These are phyloP conservation scores for Dromococcyx pavoninus DNA, from an alignment of 2,797 vertebrate species.

Conservation along the genomic window DNA sequence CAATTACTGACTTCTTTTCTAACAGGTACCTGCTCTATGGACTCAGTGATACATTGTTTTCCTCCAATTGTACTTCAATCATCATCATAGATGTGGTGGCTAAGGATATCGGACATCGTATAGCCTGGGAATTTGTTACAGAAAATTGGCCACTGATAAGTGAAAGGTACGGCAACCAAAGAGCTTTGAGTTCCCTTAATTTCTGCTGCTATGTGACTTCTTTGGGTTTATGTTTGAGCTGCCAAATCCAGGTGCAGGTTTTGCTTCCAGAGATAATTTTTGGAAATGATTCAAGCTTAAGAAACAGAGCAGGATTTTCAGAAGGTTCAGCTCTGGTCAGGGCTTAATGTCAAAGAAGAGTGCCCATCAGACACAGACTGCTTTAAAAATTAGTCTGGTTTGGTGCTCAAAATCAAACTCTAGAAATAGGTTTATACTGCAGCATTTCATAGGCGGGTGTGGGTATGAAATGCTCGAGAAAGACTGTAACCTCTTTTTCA, in stretches of 20 bases:
- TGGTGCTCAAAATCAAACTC: not conserved
- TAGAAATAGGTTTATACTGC: not conserved
- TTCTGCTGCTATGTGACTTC: not conserved
- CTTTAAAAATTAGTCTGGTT: not conserved
- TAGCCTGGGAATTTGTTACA: conserved; percentile 76
- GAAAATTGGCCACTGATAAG: conserved; percentile 74
- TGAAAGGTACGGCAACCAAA: conserved; percentile 56
- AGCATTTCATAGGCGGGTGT: too few species aligned
- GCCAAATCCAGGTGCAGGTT: not conserved
- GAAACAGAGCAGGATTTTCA: not conserved
- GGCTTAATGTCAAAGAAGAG: not conserved
- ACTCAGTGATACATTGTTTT: conserved; percentile 4
- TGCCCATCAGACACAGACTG: not conserved
- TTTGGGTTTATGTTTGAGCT: not conserved
- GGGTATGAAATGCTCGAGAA: too few species aligned
- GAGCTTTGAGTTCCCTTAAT: not conserved
- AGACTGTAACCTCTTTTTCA: too few species aligned
- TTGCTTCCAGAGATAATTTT: not conserved
- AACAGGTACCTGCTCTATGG: conserved; percentile 75
- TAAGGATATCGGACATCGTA: conserved; percentile 68
- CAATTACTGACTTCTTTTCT: conserved; percentile 1
- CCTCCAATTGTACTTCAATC: conserved; percentile 9
- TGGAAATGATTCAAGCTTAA: not conserved
- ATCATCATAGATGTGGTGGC: conserved; percentile 40
- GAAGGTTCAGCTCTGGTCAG: not conserved